Evolutionary conservation across 2,888 invertebrate genomes (phyloP), one percentile per base, ranked within the genome.

Genomic region (Amiota communis): DNA sequence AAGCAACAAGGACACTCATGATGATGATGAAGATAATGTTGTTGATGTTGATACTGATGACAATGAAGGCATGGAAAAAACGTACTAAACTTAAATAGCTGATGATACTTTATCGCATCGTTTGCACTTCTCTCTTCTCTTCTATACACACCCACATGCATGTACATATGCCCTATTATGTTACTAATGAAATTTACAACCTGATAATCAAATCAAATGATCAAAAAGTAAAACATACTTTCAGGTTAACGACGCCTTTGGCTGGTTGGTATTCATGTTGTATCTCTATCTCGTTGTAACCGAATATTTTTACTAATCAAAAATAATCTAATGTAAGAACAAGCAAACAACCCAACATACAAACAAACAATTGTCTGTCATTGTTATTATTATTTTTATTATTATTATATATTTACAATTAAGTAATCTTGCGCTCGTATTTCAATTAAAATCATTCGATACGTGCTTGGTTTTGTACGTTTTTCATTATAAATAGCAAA

Each of bases 31-130:
- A 4, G 6, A 2, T 36, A 36, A 36, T 36, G 8, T 36, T 36
- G 36, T 36, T 36, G 6, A 36, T 36, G 36, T 36, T 36, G 36
- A 36, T 36, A 6, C 36, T 36, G 36, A 36, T 36, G 17, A 59
- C 47, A 65, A 65, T 46, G 65, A 65, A 23, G 23, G 23, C 23
- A 23, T 23, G 23, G 23, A 23, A 23, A 17, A 65, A 68, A 69
- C 72, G 75, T 75, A 79, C 81, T 83, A 80, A 86, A 76, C 85
- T 80, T 80, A 80, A 86, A 84, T 86, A 86, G 76, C 79, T 77
- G 83, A 84, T 83, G 83, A 86, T 86, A 81, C 81, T 82, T 82
- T 84, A 83, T 86, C 77, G 81, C 82, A 77, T 47, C 65, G 48
- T 65, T 65, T 47, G 15, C 20, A 59, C 59, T 20, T 59, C 17